Percentiles rank a stretch among this genome's conserved stretches.
Conservation (phyloP, 1,140 invertebrate species). For the Drosophila ercepeae region DNA sequence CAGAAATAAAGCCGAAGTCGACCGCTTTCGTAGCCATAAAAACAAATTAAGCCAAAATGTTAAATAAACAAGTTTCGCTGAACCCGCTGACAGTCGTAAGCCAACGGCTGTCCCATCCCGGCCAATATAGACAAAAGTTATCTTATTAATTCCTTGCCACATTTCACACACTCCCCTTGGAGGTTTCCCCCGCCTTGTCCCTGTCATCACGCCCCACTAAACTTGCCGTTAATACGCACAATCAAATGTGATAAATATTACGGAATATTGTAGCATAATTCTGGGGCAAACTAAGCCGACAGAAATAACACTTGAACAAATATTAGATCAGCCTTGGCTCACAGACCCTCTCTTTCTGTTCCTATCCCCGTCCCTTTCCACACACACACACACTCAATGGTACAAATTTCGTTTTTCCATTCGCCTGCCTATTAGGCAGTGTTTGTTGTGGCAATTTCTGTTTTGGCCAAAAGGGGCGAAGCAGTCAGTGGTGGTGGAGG, state of each 20-base stretch:
- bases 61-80: slow-evolving; percentile 77
- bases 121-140: slow-evolving; percentile 61
- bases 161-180: slow-evolving; percentile 36
- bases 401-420: slow-evolving; percentile 57
- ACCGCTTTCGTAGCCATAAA: slow-evolving; percentile 63
- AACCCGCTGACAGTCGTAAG: slow-evolving; percentile 52
- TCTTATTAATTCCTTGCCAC: slow-evolving; percentile 72
- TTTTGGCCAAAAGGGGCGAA: slow-evolving; percentile 10
- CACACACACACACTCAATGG: slow-evolving; percentile 11
- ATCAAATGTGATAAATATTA: slow-evolving; percentile 82
- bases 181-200: slow-evolving; percentile 12
- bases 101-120: slow-evolving; percentile 19
- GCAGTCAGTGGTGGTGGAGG: background rate
- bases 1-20: slow-evolving; percentile 63
- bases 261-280: slow-evolving; percentile 80
- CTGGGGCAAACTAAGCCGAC: slow-evolving; percentile 69
- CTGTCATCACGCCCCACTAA: slow-evolving; percentile 55
- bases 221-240: slow-evolving; percentile 75
- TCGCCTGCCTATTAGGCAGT: slow-evolving; percentile 69
- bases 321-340: slow-evolving; percentile 60
- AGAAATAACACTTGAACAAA: slow-evolving; percentile 81
- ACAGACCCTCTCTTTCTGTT: background rate
- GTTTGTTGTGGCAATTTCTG: slow-evolving; percentile 64
- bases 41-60: slow-evolving; percentile 82
- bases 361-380: background rate